Conservation (phyloP, 2,888 invertebrate species). For the Notodonta ziczac region DNA sequence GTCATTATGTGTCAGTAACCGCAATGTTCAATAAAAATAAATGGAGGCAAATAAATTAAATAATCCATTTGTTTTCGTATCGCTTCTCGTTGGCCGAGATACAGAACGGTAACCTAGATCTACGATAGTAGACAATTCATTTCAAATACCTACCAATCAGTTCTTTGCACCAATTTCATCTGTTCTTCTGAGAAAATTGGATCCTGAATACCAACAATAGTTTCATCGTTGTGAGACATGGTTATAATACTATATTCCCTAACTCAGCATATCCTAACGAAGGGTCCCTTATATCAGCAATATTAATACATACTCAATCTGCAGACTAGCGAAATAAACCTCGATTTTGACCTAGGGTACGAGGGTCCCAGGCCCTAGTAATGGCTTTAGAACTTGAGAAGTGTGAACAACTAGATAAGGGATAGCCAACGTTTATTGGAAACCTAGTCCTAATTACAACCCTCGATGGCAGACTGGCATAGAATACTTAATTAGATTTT, state of each 20-base stretch:
- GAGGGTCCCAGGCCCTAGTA: slow-evolving; percentile 13
- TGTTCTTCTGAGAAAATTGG: too few relatives aligned
- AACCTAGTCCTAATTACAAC: slow-evolving; percentile 27
- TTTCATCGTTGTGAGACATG: not conserved
- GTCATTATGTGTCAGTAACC: too few relatives aligned
- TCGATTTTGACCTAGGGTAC: slow-evolving; percentile 13
- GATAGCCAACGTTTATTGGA: slow-evolving; percentile 20
- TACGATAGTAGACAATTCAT: too few relatives aligned
- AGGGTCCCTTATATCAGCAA: not conserved
- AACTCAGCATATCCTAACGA: not conserved
- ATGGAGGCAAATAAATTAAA: too few relatives aligned
- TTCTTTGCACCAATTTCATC: too few relatives aligned
- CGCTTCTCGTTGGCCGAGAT: too few relatives aligned
- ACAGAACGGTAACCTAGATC: too few relatives aligned
- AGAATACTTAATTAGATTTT: not conserved
- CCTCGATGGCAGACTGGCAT: slow-evolving; percentile 1
- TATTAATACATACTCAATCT: not conserved
- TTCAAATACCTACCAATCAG: too few relatives aligned
- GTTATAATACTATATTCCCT: not conserved
- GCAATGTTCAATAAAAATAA: too few relatives aligned
- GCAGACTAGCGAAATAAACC: slow-evolving; percentile 14
- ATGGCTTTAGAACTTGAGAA: slow-evolving; percentile 10
- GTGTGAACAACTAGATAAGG: slow-evolving; percentile 28
- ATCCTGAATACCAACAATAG: too few relatives aligned
- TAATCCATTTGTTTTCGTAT: too few relatives aligned